phyloP scores from a whole-genome alignment of 2,888 invertebrate species.

The Strigamia maritima region DNA sequence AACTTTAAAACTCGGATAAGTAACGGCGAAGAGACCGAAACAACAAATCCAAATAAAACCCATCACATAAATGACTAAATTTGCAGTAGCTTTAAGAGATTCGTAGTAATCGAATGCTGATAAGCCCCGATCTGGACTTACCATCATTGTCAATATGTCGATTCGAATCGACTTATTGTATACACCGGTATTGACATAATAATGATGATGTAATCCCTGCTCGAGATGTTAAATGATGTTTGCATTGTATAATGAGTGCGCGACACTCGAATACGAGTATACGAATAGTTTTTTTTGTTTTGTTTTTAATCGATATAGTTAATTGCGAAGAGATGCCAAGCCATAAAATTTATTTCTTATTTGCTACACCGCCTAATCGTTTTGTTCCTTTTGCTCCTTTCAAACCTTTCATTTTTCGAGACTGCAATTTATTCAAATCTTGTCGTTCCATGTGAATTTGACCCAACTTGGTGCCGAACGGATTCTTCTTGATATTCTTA shows the following conservation, averaged over 20 bases:
- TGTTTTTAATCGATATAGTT: neutral
- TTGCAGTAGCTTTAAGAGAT: too few relatives aligned
- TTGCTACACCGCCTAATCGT: neutral
- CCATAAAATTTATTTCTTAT: slow-evolving; percentile 28
- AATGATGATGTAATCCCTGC: too few relatives aligned
- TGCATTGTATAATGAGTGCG: neutral
- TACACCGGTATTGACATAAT: too few relatives aligned
- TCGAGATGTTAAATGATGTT: slow-evolving; percentile 43
- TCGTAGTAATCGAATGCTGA: too few relatives aligned
- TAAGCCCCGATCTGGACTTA: too few relatives aligned
- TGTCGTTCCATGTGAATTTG: slow-evolving; percentile 91
- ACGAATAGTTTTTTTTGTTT: neutral
- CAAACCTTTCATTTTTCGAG: slow-evolving; percentile 85
- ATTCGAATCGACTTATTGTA: too few relatives aligned
- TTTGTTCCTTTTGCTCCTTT: too few relatives aligned
- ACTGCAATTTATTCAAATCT: slow-evolving; percentile 77
- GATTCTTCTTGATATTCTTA: slow-evolving; percentile 86
- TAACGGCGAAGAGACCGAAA: too few relatives aligned
- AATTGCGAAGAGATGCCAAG: neutral
- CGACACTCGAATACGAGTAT: neutral
- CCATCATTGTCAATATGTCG: too few relatives aligned
- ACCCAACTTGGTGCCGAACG: slow-evolving; percentile 83
- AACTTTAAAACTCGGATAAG: too few relatives aligned
- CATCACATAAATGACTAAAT: too few relatives aligned
- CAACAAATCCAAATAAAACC: too few relatives aligned